Base-by-base conservation (phyloP, 2,888 invertebrate species). In the Dione juno region DNA sequence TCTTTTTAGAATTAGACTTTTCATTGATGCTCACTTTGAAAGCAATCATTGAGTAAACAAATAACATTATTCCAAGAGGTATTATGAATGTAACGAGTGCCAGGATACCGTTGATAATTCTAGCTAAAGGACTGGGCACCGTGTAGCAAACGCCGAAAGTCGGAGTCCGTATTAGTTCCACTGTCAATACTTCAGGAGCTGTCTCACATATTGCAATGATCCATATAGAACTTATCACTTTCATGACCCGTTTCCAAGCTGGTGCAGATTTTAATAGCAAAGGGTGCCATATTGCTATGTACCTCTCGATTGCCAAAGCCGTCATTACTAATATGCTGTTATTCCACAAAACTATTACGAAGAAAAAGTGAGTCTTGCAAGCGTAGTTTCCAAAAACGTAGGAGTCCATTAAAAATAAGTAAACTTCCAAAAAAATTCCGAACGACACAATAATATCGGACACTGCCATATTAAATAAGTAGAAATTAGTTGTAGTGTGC, bases 401-500 rank as follows among this genome's bases (percentile, higher is more conserved):
- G 0, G 79, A 72, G 14, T 79, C 75, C 10, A 72, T 71, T 3
- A 82, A 67, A 52, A 78, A 76, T 9, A 84, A 79, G 10, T 81
- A 76, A 0, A 86, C 48, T 73, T 88, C 85, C 0, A 88, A 64
- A 41, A 87, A 66, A 37, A 90, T 86, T 0, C 85, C 84, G 21
- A 88, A 82, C 0, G 88, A 82, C 0, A 87, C 84, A 0, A 90
- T 75, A n/a, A 89, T 74, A 71, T 92, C 92, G 0, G 90, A 88
- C 6, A 88, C 80, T 0, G 91, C 91, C 72, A 92, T 78, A 75
- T 90, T 85, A 69, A 91, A 89, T 1, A 92, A 77, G 73, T 91
- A 92, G 66, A 82, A 89, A 73, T 92, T 91, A 16, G 89, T 92
- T 0, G 86, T 87, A 0, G 91, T 89, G 68, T 88, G 90, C 90